Evolutionary conservation across 2,888 invertebrate species (phyloP), one percentile per base, ranked within the genome.

Genomic region (Gerosis bhagava): DNA sequence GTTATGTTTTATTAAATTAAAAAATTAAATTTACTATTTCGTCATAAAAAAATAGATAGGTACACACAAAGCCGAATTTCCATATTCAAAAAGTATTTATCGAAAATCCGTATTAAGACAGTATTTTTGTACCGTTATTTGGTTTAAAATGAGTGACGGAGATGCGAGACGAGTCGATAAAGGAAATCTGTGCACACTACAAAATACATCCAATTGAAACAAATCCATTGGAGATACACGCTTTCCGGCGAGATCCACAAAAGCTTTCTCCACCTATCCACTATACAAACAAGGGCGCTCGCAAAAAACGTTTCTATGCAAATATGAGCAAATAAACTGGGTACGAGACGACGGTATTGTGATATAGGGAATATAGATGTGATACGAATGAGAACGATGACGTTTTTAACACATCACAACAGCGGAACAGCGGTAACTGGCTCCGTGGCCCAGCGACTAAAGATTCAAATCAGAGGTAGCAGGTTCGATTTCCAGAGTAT

Each of bases 221-320:
- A 77, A 82, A 83, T 80, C 75, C 79, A 73, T 67, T 61, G 70
- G 65, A 67, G 64, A 64, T 66, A 65, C 69, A 67, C 63, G 67
- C 66, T 66, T 73, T 62, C 70, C 65, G 67, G 69, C 66, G 65
- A 64, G 64, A 65, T 68, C 61, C 67, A 65, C 70, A 71, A 59
- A 73, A 77, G 78, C 77, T 77, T 78, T 79, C 80, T 79, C 77
- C 74, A 83, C 81, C 83, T 84, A 83, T 77, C 78, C 79, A 73
- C 81, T 81, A 73, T 77, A 82, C 84, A 87, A 86, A 87, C 83
- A 84, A 80, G 83, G 68, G 79, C 82, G 26, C 25, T 22, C 15
- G 79, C 80, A 86, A 88, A 83, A 87, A 88, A 87, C 87, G 84
- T 87, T 88, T 86, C 81, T 79, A 88, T 88, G 87, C 86, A 88